Conservation (phyloP, 1,140 invertebrate species). For the Euwallacea fornicatus region DNA sequence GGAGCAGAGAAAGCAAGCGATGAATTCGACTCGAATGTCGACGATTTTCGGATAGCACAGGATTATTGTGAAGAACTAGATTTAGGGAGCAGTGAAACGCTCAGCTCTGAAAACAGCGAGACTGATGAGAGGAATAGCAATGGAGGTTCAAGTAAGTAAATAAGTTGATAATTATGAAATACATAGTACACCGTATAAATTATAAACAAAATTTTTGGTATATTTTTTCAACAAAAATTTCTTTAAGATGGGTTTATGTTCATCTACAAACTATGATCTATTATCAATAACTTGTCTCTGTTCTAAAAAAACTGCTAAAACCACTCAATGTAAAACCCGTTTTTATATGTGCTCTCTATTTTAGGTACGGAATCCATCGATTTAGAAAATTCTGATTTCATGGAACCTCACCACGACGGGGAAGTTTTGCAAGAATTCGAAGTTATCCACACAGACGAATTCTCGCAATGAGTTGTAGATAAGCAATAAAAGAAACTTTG, state of each 20-base stretch:
- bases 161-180: neutral
- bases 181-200: too few species aligned
- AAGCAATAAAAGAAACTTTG: slow-evolving; percentile 1
- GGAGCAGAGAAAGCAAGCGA: neutral
- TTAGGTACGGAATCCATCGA: slow-evolving; percentile 4
- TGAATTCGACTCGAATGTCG: neutral
- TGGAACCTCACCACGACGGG: slow-evolving; percentile 8
- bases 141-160: slow-evolving; percentile 22
- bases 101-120: slow-evolving; percentile 22
- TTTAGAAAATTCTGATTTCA: slow-evolving; percentile 5
- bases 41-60: neutral
- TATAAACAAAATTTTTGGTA: too few species aligned
- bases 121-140: slow-evolving; percentile 10
- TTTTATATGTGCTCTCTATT: neutral
- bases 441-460: slow-evolving; percentile 20
- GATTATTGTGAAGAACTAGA: slow-evolving; percentile 13
- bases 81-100: slow-evolving; percentile 16
- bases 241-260: too few species aligned
- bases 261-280: too few species aligned
- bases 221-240: too few species aligned
- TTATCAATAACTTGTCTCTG: too few species aligned
- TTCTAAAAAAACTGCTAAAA: too few species aligned
- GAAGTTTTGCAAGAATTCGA: slow-evolving; percentile 22
- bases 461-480: slow-evolving; percentile 2
- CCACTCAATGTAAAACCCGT: too few species aligned